A percentile compares a stretch with the other conserved stretches of the same genome.
Evolutionary conservation across 2,888 invertebrate species (phyloP).

Genomic region (Reticulitermes lucifugus): DNA sequence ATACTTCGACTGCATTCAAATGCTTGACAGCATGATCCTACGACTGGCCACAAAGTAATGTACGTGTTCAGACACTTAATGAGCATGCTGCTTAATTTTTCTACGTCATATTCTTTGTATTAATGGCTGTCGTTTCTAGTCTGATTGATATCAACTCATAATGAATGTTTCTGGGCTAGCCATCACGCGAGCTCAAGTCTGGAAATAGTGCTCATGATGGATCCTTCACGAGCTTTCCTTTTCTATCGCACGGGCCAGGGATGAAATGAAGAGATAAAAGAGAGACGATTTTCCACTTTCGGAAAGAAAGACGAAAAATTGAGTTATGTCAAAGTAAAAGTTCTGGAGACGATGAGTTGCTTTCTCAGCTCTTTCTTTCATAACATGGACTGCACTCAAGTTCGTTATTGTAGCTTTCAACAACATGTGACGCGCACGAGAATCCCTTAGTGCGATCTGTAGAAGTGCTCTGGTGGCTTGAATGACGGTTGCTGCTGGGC

Average conservation of each 20-base stretch:
- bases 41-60: not conserved
- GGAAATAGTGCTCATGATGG: not conserved
- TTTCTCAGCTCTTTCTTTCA: constrained; percentile 20
- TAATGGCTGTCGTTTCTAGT: not conserved
- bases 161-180: not conserved
- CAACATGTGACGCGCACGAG: constrained; percentile 18
- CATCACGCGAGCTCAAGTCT: not conserved
- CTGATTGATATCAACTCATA: not conserved
- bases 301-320: constrained; percentile 28
- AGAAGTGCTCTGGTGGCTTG: not conserved
- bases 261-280: not conserved
- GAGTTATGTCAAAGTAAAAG: constrained; percentile 35
- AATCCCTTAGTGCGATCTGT: not conserved
- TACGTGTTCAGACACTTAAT: not conserved
- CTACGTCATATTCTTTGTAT: not conserved
- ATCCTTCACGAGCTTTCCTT: not conserved
- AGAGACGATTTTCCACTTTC: constrained; percentile 11
- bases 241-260: not conserved
- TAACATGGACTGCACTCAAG: constrained; percentile 27
- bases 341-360: constrained; percentile 7
- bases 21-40: not conserved
- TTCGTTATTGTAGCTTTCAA: constrained; percentile 23
- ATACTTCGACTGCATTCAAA: too few relatives aligned
- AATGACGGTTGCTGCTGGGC: not conserved
- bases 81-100: not conserved